Evolutionary conservation across 2,113 vertebrate species (phyloP).

Genomic region (Empidonax alnorum): DNA sequence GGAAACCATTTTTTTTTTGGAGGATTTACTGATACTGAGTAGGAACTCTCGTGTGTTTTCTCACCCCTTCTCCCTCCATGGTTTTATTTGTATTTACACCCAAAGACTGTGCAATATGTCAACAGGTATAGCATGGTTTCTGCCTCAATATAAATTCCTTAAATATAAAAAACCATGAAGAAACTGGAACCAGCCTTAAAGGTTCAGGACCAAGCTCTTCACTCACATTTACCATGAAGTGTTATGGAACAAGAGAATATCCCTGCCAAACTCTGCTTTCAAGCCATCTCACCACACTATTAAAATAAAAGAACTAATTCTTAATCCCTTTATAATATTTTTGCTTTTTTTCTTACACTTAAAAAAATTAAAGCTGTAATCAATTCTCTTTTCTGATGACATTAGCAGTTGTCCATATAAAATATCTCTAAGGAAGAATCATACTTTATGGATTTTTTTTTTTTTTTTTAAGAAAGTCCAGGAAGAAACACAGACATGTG

Average conservation of each 20-base stretch:
- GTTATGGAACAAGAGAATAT: background rate
- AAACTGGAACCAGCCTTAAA: background rate
- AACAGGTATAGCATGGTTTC: background rate
- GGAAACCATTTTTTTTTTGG: background rate
- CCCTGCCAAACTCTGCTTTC: background rate
- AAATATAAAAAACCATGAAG: background rate
- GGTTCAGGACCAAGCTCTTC: background rate
- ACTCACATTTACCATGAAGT: background rate
- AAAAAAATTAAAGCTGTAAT: background rate
- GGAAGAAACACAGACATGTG: background rate
- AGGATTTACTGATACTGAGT: accelerated
- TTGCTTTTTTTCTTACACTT: background rate
- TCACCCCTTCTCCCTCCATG: accelerated
- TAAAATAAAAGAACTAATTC: background rate
- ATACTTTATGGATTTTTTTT: too few species aligned
- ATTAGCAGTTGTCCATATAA: background rate
- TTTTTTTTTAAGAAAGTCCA: background rate
- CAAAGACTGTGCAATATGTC: background rate
- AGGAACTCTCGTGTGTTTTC: background rate
- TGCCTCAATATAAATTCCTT: background rate
- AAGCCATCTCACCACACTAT: background rate
- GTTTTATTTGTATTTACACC: background rate
- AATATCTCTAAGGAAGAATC: background rate
- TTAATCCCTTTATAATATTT: background rate
- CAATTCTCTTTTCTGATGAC: background rate